A percentile compares a stretch with the other conserved stretches of the same genome.
These are phyloP conservation scores for Haliclystus octoradiatus DNA, from an alignment of 30 jellyfish, hydroid and myxozoan genomes.

Conservation along the genomic window DNA sequence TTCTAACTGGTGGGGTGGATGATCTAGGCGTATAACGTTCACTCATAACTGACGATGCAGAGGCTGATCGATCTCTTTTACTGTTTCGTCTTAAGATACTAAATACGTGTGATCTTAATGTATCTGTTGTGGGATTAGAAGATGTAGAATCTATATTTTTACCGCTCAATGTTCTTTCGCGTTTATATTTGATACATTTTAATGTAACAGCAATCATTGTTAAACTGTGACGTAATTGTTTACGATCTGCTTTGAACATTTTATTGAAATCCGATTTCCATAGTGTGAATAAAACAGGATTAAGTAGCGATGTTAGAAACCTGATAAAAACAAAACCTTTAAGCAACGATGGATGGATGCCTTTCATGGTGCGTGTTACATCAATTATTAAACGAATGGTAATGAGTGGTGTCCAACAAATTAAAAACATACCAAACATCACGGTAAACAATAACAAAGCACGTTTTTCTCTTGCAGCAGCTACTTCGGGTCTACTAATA, in stretches of 20 bases:
- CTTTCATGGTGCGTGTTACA: neutral
- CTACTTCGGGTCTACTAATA: conserved; percentile 7
- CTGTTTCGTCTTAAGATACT: neutral
- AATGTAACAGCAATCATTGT: neutral
- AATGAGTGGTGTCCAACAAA: conserved; percentile 60
- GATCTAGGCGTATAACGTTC: neutral
- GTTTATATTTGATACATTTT: neutral
- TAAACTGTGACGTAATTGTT: neutral
- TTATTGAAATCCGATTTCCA: conserved; percentile 30
- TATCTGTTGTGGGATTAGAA: neutral
- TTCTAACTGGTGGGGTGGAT: neutral
- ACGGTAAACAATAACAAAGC: conserved; percentile 25
- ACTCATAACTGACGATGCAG: neutral
- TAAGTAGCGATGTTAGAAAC: conserved; percentile 33
- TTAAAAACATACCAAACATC: conserved; percentile 28
- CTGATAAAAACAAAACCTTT: conserved; percentile 20
- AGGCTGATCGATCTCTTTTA: neutral
- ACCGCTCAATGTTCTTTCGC: neutral
- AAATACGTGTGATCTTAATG: neutral
- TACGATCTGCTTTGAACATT: conserved; percentile 15
- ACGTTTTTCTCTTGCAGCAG: conserved; percentile 33
- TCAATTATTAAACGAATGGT: conserved; percentile 15
- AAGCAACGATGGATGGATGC: conserved; percentile 17
- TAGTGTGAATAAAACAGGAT: conserved; percentile 45
- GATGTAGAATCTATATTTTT: neutral